Evolutionary conservation across 2,113 vertebrate genomes (phyloP).

Genomic region (Galeopterus variegatus): DNA sequence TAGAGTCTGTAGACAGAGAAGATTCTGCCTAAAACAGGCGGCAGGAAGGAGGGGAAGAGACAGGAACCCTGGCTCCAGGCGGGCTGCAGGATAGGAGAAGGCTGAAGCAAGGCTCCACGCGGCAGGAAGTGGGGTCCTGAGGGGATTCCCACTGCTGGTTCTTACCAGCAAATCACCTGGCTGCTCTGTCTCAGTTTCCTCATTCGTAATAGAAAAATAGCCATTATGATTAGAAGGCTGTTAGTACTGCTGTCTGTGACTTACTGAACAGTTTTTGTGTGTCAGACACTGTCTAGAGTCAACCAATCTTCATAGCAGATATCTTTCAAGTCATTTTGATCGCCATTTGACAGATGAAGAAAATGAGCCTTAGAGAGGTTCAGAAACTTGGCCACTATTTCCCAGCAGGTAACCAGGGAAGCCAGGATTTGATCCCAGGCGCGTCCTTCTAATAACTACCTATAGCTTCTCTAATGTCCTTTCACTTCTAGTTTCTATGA

Average conservation of each 20-base stretch:
- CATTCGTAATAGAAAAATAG: not conserved
- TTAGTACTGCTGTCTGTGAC: not conserved
- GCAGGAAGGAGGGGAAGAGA: not conserved
- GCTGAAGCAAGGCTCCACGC: too few species aligned
- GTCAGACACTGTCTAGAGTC: not conserved
- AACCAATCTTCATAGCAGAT: not conserved
- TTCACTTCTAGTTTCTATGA: not conserved
- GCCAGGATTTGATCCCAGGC: not conserved
- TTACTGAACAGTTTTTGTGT: not conserved
- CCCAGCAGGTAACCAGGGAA: not conserved
- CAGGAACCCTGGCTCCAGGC: not conserved
- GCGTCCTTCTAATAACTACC: not conserved
- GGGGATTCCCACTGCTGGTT: not conserved
- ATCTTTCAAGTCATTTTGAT: not conserved
- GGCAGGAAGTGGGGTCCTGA: rapidly evolving
- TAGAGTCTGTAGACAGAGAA: too few species aligned
- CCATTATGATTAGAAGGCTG: not conserved
- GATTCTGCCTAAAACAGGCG: not conserved
- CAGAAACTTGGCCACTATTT: not conserved
- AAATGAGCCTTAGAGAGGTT: not conserved
- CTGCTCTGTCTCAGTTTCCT: not conserved
- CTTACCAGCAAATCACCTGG: not conserved
- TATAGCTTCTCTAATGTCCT: not conserved
- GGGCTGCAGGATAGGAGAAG: rapidly evolving
- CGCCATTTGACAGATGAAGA: not conserved